These are phyloP conservation scores for Heterodera carotae DNA, from an alignment of 1,140 invertebrate genomes.

Conservation along the genomic window DNA sequence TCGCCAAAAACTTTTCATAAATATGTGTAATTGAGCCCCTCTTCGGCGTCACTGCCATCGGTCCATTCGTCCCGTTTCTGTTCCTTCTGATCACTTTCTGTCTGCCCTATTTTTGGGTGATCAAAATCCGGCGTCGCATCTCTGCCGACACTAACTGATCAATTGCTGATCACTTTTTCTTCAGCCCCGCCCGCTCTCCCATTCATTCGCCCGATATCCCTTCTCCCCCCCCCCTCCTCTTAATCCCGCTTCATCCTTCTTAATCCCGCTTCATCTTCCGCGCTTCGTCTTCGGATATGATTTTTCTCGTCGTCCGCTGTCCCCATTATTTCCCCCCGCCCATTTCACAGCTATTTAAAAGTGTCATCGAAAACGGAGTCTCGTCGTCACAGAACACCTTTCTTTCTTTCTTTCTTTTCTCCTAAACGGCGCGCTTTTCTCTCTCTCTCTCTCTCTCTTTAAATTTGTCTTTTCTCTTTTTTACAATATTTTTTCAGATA, in stretches of 20 bases:
- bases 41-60: neutral
- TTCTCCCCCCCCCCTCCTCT: neutral
- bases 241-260: neutral
- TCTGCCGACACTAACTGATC: too few relatives aligned
- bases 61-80: neutral
- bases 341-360: neutral
- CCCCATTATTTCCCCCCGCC: neutral
- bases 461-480: too few relatives aligned
- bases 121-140: neutral
- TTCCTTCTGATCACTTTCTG: neutral
- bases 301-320: neutral
- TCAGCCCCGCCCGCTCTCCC: too few relatives aligned
- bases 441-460: too few relatives aligned
- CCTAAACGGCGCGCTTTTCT: too few relatives aligned
- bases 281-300: slow-evolving; percentile 4
- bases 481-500: too few relatives aligned
- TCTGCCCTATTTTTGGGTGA: neutral
- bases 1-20: neutral
- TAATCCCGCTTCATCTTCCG: neutral
- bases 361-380: neutral
- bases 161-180: too few relatives aligned
- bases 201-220: neutral
- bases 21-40: neutral
- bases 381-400: neutral
- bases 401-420: too few relatives aligned